phyloP scores from a whole-genome alignment of 92 coral and sea anemone genomes.

The Zoanthus sociatus region DNA sequence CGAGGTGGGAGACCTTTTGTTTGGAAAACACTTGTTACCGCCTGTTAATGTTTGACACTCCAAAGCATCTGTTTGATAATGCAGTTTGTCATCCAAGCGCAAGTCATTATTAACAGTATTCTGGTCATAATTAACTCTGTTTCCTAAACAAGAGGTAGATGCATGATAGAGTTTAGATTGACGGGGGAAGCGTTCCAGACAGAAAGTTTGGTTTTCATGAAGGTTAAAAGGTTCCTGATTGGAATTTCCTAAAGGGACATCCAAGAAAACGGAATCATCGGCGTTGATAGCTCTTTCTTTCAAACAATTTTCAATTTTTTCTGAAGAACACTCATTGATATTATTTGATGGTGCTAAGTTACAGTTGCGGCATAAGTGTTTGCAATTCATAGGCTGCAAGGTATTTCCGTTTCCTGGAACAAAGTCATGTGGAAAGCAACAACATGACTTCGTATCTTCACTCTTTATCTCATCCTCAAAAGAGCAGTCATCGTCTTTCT shows the following conservation, averaged over 20 bases:
- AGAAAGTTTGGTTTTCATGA: neutral
- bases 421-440: neutral
- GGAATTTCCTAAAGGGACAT: neutral
- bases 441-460: neutral
- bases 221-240: neutral
- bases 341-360: neutral
- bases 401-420: neutral
- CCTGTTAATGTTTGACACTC: constrained; percentile 1
- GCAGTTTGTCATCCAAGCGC: neutral
- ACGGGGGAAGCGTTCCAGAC: neutral
- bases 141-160: neutral
- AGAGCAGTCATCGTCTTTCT: neutral
- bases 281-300: neutral
- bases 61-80: neutral
- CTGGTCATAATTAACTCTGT: too few relatives aligned
- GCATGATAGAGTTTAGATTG: neutral
- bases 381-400: neutral
- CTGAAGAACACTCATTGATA: neutral
- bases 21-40: neutral
- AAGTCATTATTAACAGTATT: neutral
- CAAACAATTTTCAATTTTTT: too few relatives aligned
- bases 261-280: constrained; percentile 25
- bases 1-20: neutral
- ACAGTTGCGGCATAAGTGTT: neutral
- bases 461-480: neutral